Evolutionary conservation across 2,113 vertebrate species (phyloP), one percentile per base, ranked within the genome.

Genomic region (Australoheros scitulus): DNA sequence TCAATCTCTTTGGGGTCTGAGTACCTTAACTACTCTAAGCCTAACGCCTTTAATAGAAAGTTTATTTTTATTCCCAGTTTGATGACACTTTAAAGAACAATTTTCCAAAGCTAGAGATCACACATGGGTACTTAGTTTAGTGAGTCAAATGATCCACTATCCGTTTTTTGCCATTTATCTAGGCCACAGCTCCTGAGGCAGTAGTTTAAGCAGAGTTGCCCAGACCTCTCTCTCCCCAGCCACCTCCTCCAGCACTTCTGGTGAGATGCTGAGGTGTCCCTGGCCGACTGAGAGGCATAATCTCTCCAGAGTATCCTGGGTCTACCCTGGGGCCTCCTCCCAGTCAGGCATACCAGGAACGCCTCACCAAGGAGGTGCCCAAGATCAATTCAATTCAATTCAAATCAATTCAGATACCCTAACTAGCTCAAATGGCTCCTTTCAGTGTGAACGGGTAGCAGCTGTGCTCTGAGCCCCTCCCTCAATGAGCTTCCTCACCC

Each of bases 171-270:
- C 17, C 11, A 50, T 29, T 72, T 50, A 2, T 7, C 17, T 11
- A 0, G 1, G 24, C 26, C 10, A 0, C 14, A 24, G 41, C 29
- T 29, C 24, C 65, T 20, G 65, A 9, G 15, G 43, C 47, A 70
- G 41, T 47, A 50, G 9, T 15, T 14, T 70, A 20, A 70, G 41
- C 24, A 70, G 65, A 47, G 43, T 11, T 32, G 3, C 26, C 1
- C 65, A 0, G 24, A 52, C 17, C 24, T 52, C 0, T 10, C 17
- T 72, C 3, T 20, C 3, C 13, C 24, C 65, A 13, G 43, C 0
- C 24, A 52, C 26, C 68, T 55, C 47, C 29, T 14, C 68, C 26
- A 72, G 11, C 10, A 11, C 3, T 0, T 50, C 65, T 13, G 24
- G 24, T 52, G 10, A 15, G 17, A 32, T 22, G 50, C 7, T 52